Evolutionary conservation across 2,888 invertebrate genomes (phyloP).

Genomic region (Achlya flavicornis): DNA sequence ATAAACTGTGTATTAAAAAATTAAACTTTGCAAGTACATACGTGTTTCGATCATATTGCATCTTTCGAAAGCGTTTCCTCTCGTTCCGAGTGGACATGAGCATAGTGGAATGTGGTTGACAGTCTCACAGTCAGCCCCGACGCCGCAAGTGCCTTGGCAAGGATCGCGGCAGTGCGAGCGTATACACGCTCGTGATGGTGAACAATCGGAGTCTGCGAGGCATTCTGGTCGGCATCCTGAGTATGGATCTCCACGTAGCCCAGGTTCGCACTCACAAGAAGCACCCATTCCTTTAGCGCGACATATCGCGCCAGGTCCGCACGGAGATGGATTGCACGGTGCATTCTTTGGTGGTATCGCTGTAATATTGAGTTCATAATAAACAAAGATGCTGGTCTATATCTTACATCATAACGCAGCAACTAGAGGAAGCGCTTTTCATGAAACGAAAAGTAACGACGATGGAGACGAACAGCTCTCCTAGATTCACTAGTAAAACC

Average conservation of each 20-base stretch:
- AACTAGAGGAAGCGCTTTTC: constrained; percentile 59
- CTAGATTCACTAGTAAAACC: constrained; percentile 78
- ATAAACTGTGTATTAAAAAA: neutral
- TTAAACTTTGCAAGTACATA: constrained; percentile 37
- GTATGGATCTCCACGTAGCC: constrained; percentile 90
- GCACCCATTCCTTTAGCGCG: constrained; percentile 87
- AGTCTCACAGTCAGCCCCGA: constrained; percentile 91
- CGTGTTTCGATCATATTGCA: constrained; percentile 78
- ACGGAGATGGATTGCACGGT: constrained; percentile 94
- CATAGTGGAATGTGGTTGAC: constrained; percentile 88
- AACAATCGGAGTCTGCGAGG: constrained; percentile 94
- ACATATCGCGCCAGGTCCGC: constrained; percentile 92
- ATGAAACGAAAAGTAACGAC: constrained; percentile 36
- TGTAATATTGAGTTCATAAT: constrained; percentile 47
- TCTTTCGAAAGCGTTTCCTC: constrained; percentile 86
- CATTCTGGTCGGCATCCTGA: constrained; percentile 93
- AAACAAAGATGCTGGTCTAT: constrained; percentile 17
- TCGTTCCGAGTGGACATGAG: constrained; percentile 89
- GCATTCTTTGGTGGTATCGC: constrained; percentile 79
- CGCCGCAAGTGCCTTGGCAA: constrained; percentile 91
- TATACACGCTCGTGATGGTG: constrained; percentile 91
- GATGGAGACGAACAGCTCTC: constrained; percentile 46
- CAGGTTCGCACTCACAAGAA: constrained; percentile 88
- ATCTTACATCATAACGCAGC: constrained; percentile 36
- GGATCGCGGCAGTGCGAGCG: constrained; percentile 93